Conservation (phyloP, 2,113 vertebrate species). For the Sinocyclocheilus anophthalmus region DNA sequence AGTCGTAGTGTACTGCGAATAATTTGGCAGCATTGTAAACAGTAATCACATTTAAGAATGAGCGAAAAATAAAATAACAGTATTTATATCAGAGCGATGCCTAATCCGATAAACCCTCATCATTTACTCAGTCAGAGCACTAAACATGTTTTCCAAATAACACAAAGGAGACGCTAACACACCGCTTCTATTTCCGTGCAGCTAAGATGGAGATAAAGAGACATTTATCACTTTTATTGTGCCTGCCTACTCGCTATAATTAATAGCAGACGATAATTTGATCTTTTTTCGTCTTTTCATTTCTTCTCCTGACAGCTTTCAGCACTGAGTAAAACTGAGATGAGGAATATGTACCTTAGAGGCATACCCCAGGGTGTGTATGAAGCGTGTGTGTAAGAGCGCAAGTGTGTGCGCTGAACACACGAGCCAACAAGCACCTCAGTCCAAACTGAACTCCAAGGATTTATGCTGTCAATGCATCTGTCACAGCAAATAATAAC, state of each 20-base stretch:
- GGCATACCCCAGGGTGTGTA: slow-evolving; percentile 8
- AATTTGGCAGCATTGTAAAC: slow-evolving; percentile 65
- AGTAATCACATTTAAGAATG: slow-evolving; percentile 74
- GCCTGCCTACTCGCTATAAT: slow-evolving; percentile 72
- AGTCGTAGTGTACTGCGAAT: slow-evolving; percentile 34
- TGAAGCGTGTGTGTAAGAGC: background rate
- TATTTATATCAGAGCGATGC: slow-evolving; percentile 73
- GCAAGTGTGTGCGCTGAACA: background rate
- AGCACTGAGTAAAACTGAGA: slow-evolving; percentile 9
- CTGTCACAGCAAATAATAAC: slow-evolving; percentile 19
- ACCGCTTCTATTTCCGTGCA: slow-evolving; percentile 53
- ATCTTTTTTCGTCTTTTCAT: slow-evolving; percentile 69
- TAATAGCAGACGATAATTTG: slow-evolving; percentile 75
- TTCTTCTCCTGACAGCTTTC: slow-evolving; percentile 41
- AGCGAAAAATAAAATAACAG: slow-evolving; percentile 72
- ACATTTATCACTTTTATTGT: slow-evolving; percentile 67
- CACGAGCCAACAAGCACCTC: slow-evolving; percentile 5
- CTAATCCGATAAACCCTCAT: slow-evolving; percentile 76
- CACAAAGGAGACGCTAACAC: slow-evolving; percentile 50
- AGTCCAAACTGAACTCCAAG: slow-evolving; percentile 19
- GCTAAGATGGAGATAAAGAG: slow-evolving; percentile 56
- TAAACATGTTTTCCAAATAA: slow-evolving; percentile 54
- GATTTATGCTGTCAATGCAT: slow-evolving; percentile 32
- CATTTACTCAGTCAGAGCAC: slow-evolving; percentile 67
- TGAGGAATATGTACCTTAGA: slow-evolving; percentile 27